Evolutionary conservation across 2,113 vertebrate species (phyloP), one percentile per base, ranked within the genome.

Genomic region (Barbus barbus): DNA sequence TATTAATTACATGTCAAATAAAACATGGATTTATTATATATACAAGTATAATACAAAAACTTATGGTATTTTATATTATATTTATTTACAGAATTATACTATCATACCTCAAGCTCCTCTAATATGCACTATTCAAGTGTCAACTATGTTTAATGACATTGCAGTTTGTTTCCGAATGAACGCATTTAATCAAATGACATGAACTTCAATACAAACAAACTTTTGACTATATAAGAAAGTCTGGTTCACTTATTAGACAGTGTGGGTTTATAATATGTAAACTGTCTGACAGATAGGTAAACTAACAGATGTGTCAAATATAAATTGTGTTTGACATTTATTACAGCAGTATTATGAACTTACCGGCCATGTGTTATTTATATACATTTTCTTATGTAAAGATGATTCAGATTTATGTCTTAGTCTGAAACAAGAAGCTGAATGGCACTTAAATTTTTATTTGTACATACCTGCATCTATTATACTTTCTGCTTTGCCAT

Each of bases 401-500:
- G 12, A 46, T 46, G 44, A 46, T 46, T 46, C 44, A 46, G 44
- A 46, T 2, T 18, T 18, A 2, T 69, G 31, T 69, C 65, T 69
- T n/a, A 69, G 22, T n/a, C 33, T 38, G 20, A 69, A 11, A 69
- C 33, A 38, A 69, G 0, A 36, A 69, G 8, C 31, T 69, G 31
- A 69, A 22, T 22, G 31, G 65, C 31, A 18, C 13, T 69, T 69
- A 22, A 4, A 18, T 69, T 69, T 24, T 9, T 61, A 24, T 31
- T 28, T 26, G 22, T 88, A 56, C 63, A 83, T 82, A 92, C 89
- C 90, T 75, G 81, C 75, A 44, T 85, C 78, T 9, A 9, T 24
- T 48, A n/a, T 48, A 60, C 22, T 69, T 9, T 48, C 93, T 22
- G 93, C 1, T 11, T 65, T 90, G 41, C 92, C 86, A 20, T 95